phyloP scores from a whole-genome alignment of 2,888 invertebrate species.

The Apotomis betuletana region DNA sequence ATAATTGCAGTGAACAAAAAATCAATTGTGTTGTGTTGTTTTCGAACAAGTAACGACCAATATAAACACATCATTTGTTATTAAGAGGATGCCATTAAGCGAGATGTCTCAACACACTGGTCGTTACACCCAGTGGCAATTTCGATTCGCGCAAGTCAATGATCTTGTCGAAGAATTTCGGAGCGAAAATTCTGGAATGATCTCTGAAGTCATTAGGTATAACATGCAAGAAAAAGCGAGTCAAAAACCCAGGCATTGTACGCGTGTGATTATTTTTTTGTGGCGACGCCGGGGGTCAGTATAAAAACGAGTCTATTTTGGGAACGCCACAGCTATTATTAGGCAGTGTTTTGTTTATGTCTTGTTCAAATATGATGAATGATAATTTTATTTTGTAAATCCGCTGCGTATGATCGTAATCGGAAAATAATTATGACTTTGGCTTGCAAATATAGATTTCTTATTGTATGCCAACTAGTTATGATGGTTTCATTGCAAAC shows the following conservation, averaged over 20 bases:
- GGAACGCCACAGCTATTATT: slow-evolving; percentile 20
- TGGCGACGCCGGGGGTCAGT: neutral
- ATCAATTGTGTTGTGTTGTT: slow-evolving; percentile 4
- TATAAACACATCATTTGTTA: neutral
- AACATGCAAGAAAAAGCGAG: slow-evolving; percentile 7
- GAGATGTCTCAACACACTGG: neutral
- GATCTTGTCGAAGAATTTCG: slow-evolving; percentile 15
- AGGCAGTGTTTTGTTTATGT: slow-evolving; percentile 24
- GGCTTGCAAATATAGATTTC: too few relatives aligned
- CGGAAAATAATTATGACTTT: too few relatives aligned
- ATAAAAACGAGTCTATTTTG: slow-evolving; percentile 32
- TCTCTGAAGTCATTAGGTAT: neutral
- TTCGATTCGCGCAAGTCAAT: slow-evolving; percentile 13
- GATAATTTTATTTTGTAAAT: slow-evolving; percentile 1
- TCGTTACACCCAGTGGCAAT: slow-evolving; percentile 17
- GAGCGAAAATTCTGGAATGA: slow-evolving; percentile 32
- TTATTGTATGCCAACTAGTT: too few relatives aligned
- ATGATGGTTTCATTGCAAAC: too few relatives aligned
- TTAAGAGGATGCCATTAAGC: neutral
- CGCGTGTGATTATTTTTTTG: slow-evolving; percentile 27
- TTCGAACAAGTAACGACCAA: slow-evolving; percentile 6
- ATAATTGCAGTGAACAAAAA: slow-evolving; percentile 7
- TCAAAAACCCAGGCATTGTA: slow-evolving; percentile 10
- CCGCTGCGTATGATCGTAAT: neutral
- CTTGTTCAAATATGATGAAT: slow-evolving; percentile 3